Evolutionary conservation across 2,888 invertebrate species (phyloP).

Genomic region (Trissolcus japonicus): DNA sequence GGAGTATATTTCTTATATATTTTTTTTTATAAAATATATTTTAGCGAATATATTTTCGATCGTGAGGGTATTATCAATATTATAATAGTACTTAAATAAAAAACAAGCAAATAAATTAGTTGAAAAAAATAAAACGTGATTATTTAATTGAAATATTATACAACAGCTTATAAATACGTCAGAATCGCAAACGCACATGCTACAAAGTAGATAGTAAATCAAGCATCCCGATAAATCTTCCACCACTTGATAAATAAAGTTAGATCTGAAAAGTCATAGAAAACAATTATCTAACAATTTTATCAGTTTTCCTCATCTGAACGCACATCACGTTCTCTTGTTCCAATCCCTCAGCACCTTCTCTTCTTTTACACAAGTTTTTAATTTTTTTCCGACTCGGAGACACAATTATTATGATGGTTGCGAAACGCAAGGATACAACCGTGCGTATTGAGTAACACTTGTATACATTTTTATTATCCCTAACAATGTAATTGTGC

Average conservation of each 20-base stretch:
- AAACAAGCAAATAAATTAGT: too few species aligned
- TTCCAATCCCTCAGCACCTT: conserved; percentile 17
- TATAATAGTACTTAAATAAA: too few species aligned
- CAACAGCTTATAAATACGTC: conserved; percentile 20
- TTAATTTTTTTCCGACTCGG: conserved; percentile 15
- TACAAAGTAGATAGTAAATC: conserved; percentile 30
- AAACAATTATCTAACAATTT: conserved; percentile 46
- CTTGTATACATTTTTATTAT: conserved; percentile 36
- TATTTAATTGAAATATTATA: too few species aligned
- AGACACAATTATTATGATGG: conserved; percentile 32
- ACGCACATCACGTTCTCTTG: conserved; percentile 15
- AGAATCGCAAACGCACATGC: conserved; percentile 1
- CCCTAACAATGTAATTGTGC: conserved; percentile 49
- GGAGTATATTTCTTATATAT: too few species aligned
- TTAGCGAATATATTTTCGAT: too few species aligned
- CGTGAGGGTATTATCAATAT: too few species aligned
- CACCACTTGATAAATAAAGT: conserved; percentile 13
- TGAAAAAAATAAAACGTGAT: too few species aligned
- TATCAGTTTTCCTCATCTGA: conserved; percentile 45
- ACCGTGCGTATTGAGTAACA: conserved; percentile 45
- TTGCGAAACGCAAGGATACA: conserved; percentile 48
- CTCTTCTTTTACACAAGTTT: conserved; percentile 23
- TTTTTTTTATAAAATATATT: too few species aligned
- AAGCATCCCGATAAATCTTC: conserved; percentile 40
- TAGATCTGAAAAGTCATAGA: conserved; percentile 12